These are phyloP conservation scores for Rhopalosiphum maidis DNA, from an alignment of 1,140 invertebrate species.

Conservation along the genomic window DNA sequence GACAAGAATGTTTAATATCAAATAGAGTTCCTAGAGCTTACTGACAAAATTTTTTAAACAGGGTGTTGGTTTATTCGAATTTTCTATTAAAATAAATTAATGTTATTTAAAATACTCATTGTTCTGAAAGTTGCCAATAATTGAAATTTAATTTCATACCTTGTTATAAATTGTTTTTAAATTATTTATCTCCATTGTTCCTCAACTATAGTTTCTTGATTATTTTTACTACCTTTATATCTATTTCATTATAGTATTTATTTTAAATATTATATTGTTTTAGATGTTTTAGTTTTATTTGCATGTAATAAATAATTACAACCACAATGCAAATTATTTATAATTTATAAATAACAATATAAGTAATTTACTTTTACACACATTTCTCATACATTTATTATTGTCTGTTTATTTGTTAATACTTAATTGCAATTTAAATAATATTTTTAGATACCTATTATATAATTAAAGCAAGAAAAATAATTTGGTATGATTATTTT, in stretches of 20 bases:
- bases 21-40: slow-evolving; percentile 42
- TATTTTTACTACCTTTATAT: not conserved
- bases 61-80: slow-evolving; percentile 38
- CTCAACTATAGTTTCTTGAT: not conserved
- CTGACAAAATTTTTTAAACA: slow-evolving; percentile 19
- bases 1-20: not conserved
- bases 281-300: not conserved
- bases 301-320: not conserved
- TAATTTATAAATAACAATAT: not conserved
- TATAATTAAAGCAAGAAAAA: not conserved
- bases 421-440: not conserved
- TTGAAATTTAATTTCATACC: not conserved
- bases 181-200: not conserved
- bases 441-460: not conserved
- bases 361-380: not conserved
- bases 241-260: not conserved
- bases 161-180: not conserved
- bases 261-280: not conserved
- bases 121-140: not conserved
- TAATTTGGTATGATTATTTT: not conserved
- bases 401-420: not conserved
- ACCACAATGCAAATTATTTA: not conserved
- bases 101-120: not conserved
- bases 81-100: not conserved
- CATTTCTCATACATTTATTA: not conserved